Percentiles rank a stretch among this genome's conserved stretches.
Evolutionary conservation across 2,888 invertebrate genomes (phyloP).

Genomic region (Endotricha flammealis): DNA sequence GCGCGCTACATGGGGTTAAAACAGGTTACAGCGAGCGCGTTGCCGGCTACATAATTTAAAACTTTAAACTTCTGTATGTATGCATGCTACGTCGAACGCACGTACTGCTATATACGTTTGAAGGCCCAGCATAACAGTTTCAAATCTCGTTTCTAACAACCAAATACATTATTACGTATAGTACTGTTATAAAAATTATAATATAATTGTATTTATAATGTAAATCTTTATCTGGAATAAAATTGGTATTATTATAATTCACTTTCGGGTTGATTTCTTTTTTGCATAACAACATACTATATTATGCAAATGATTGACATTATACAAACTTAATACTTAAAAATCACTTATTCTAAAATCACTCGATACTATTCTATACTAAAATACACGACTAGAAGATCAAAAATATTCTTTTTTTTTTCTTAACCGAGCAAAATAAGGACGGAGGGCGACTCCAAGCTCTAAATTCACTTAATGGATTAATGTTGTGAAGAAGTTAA

Average conservation of each 20-base stretch:
- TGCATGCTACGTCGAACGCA: too few relatives aligned
- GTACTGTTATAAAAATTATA: too few relatives aligned
- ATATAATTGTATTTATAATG: too few relatives aligned
- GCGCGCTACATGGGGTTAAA: too few relatives aligned
- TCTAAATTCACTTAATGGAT: constrained; percentile 27
- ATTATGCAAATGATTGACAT: constrained; percentile 21
- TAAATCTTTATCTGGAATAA: too few relatives aligned
- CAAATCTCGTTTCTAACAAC: too few relatives aligned
- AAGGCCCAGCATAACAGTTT: too few relatives aligned
- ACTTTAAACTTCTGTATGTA: too few relatives aligned
- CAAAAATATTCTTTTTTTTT: constrained; percentile 33
- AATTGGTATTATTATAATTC: too few relatives aligned
- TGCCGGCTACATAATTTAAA: too few relatives aligned
- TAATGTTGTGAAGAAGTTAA: constrained; percentile 12
- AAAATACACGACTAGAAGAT: constrained; percentile 64
- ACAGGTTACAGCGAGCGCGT: too few relatives aligned
- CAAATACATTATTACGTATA: background rate
- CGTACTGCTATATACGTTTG: too few relatives aligned
- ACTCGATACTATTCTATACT: constrained; percentile 29
- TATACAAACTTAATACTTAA: constrained; percentile 31
- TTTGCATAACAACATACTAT: constrained; percentile 14
- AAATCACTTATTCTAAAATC: constrained; percentile 27
- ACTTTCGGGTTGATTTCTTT: constrained; percentile 1
- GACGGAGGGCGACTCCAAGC: constrained; percentile 54
- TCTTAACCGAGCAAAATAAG: constrained; percentile 43